These are phyloP conservation scores for Pristionchus mayeri DNA, from an alignment of 2,888 invertebrate species.

Conservation along the genomic window DNA sequence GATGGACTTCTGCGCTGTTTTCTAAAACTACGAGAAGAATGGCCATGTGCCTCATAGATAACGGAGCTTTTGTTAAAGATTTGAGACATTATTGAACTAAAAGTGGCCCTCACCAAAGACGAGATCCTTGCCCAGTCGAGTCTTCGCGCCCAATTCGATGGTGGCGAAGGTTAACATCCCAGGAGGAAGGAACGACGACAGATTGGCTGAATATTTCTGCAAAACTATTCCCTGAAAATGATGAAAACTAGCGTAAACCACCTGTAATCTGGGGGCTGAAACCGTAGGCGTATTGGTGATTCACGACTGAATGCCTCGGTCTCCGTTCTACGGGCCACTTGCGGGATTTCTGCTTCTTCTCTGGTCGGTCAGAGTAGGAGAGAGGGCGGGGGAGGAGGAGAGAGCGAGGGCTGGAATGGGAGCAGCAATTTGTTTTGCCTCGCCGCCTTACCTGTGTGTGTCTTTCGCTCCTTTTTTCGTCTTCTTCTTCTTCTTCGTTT, in stretches of 20 bases:
- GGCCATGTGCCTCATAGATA: too few species aligned
- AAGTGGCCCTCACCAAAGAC: neutral
- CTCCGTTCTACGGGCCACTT: too few species aligned
- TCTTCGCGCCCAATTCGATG: neutral
- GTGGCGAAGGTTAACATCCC: conserved; percentile 3
- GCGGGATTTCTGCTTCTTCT: neutral
- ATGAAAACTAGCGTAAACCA: too few species aligned
- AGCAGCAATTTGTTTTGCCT: neutral
- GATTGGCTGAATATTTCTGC: too few species aligned
- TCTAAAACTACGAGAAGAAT: too few species aligned
- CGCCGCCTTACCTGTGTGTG: neutral
- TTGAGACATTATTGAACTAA: neutral
- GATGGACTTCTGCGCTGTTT: too few species aligned
- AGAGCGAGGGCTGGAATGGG: neutral
- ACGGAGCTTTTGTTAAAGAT: neutral
- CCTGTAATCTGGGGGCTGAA: too few species aligned
- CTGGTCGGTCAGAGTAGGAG: neutral
- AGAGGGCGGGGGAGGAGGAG: neutral
- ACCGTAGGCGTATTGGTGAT: neutral
- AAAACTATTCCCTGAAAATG: too few species aligned
- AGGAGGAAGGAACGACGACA: too few species aligned
- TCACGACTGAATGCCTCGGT: neutral
- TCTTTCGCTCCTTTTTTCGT: neutral
- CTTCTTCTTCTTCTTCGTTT: neutral
- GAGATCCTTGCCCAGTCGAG: neutral